These are phyloP conservation scores for Macquaria ambigua DNA, from an alignment of 2,113 vertebrate genomes.

Conservation along the genomic window DNA sequence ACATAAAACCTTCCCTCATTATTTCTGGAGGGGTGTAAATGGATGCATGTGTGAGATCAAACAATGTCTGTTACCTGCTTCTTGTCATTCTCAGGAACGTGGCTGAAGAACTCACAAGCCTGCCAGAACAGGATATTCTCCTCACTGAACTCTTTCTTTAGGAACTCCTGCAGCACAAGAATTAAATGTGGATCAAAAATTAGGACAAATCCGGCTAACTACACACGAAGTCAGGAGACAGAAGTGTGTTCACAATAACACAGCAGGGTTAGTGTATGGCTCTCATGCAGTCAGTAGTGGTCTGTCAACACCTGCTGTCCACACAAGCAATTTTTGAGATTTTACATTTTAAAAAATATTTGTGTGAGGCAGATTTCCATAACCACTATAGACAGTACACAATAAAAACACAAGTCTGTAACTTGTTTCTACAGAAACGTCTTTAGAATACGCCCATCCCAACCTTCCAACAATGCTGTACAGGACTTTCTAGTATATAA, in stretches of 20 bases:
- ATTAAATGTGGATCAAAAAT: background rate
- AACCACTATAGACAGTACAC: background rate
- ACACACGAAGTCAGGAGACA: background rate
- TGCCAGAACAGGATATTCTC: slow-evolving; percentile 99
- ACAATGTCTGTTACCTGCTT: slow-evolving; percentile 87
- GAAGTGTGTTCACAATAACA: background rate
- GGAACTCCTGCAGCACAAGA: slow-evolving; percentile 89
- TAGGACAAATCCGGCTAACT: background rate
- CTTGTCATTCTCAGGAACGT: slow-evolving; percentile 94
- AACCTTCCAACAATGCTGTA: background rate
- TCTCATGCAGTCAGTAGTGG: no score
- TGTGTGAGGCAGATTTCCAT: background rate
- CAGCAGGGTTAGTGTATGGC: background rate
- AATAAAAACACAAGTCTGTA: background rate
- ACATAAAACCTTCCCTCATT: no score
- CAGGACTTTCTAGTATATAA: background rate
- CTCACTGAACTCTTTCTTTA: slow-evolving; percentile 98
- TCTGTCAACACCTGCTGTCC: background rate
- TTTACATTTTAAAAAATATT: background rate
- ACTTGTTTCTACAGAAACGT: background rate
- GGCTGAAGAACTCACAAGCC: slow-evolving; percentile 95
- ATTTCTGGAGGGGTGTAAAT: background rate
- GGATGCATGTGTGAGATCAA: background rate
- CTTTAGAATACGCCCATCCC: background rate
- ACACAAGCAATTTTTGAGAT: background rate